Evolutionary conservation across 2,113 vertebrate species (phyloP), one percentile per base, ranked within the genome.

Genomic region (Apistogramma diplotaenia): DNA sequence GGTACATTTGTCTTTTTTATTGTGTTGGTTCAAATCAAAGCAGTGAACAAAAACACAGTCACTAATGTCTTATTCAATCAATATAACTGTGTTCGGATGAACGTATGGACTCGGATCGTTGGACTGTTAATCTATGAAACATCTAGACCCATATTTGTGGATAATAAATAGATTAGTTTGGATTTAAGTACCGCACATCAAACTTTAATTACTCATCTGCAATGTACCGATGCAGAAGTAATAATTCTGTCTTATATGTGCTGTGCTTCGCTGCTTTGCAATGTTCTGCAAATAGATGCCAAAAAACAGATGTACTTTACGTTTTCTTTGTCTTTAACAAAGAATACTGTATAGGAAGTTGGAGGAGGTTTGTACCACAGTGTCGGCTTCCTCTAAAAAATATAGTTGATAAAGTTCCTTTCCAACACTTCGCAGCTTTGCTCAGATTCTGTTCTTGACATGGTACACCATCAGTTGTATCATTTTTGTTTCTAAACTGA

Each of bases 1-100:
- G 96, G 96, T 97, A 97, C 96, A 81, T 83, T 96, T 62, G 84
- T 93, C 31, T n/a, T 67, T 84, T 93, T 93, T 94, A n/a, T n/a
- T 94, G 92, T 92, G 92, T 21, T 72, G 78, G 93, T 83, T 95
- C 93, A 79, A 89, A 93, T 85, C 75, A 81, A 90, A 86, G 55
- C 58, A 86, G 82, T 79, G 74, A 93, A 91, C 91, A 91, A 93
- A 93, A 92, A 85, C 81, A 16, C 81, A 15, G 71, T 88, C 87
- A 83, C 91, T 87, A 74, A 92, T 89, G 92, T 94, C 88, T 93
- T 93, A 89, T 83, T 87, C 67, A 86, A 82, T 82, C 59, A 81
- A 60, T 83, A 51, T 84, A 84, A 76, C 61, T 79, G 55, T 85
- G 67, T 84, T 74, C 74, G 29, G 78, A 58, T 78, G 70, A 92